Base-by-base conservation (phyloP, 2,888 invertebrate genomes). In the Neocrepidodera transversa region DNA sequence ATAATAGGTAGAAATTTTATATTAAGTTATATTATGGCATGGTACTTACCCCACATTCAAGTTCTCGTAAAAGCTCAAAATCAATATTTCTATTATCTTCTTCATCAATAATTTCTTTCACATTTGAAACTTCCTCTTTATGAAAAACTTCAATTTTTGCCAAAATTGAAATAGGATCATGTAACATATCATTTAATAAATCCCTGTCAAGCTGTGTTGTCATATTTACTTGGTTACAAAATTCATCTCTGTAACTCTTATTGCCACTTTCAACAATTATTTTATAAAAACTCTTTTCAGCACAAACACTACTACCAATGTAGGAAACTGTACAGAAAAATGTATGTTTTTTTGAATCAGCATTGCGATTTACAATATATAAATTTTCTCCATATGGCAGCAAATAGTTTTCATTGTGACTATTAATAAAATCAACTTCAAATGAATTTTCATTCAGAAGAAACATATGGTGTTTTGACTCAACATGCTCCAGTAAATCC, bases 401-500 rank as follows among this genome's bases (percentile, higher is more conserved):
- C 8, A 77, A 49, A 64, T 70, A 75, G 62, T 72, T 71, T 53
- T 72, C 73, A 17, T 70, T 71, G 49, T 76, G 73, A 14, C 63
- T 69, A 51, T 72, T 71, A 6, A 75, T 40, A 38, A 77, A 71
- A 68, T 77, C 72, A 7, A 78, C 40, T 65, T 77, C 77, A 58
- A 77, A 74, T 28, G 64, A 63, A 1, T 65, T 59, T 35, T 72
- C 66, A 30, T 64, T 68, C 42, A 77, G 51, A n/a, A 75, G 60
- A 38, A 71, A 67, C 4, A 63, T 56, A 1, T 68, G 66, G 64
- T 78, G 78, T 23, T 64, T 58, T 0, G 66, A 58, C 60, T 73
- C 69, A 58, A 71, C 75, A 68, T 78, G 78, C 5, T 70, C 66
- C 36, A 69, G 58, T 1, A 77, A 47, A 23, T 74, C 71, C 16